Evolutionary conservation across 2,888 invertebrate genomes (phyloP), one percentile per base, ranked within the genome.

Genomic region (Papilio demoleus): DNA sequence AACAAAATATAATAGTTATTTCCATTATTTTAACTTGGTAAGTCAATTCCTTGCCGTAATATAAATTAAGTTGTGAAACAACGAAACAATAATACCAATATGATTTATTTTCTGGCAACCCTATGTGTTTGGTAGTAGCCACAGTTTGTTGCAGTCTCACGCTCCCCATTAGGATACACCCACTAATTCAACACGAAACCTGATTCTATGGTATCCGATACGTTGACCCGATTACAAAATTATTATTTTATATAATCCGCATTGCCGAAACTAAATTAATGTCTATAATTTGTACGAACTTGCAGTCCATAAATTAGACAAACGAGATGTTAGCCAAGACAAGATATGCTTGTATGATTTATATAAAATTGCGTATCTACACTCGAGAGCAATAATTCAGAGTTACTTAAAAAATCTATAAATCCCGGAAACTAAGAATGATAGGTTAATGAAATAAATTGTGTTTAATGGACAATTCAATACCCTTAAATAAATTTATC

Each of bases 81-180:
- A 50, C n/a, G n/a, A n/a, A n/a, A n/a, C n/a, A n/a, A n/a, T n/a
- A n/a, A n/a, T n/a, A n/a, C n/a, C 14, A 24, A 22, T 24, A 47
- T 45, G 5, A 47, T 45, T 8, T 14, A 27, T 53, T 27, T 27
- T 6, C 31, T 72, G 73, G 12, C 76, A 80, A 59, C 81, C 81
- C 78, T 80, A 72, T 31, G n/a, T 27, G 34, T 47, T n/a, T 68
- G 60, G 65, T 31, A 68, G 47, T 53, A 66, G 56, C 59, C 58
- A 63, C 72, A 72, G 74, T 73, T 71, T 71, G 73, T 72, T 72
- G 75, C 74, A 80, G 81, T 88, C 88, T 88, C 88, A 85, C 85
- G 81, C 81, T 87, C 85, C 83, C 88, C 87, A 88, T 88, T 88
- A 88, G 85, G 83, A 85, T 88, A 88, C 88, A 87, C 91, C 90